Conservation (phyloP, 1,140 invertebrate species). For the Brachionus plicatilis region DNA sequence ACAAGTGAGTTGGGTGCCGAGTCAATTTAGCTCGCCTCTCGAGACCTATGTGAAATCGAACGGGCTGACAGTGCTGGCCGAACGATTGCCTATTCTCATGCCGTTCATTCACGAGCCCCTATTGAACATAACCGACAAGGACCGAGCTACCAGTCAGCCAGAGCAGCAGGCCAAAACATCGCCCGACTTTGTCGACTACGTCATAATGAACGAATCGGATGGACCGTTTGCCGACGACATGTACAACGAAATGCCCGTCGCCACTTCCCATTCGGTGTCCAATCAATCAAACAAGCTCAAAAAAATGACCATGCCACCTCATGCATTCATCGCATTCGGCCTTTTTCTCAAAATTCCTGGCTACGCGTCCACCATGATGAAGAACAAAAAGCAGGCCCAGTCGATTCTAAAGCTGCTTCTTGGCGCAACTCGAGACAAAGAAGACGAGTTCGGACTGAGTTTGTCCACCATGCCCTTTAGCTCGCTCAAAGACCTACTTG, state of each 20-base stretch:
- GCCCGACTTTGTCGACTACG: background rate
- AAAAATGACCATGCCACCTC: constrained; percentile 66
- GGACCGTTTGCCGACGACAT: constrained; percentile 44
- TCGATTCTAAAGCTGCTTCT: constrained; percentile 75
- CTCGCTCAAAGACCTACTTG: constrained; percentile 72
- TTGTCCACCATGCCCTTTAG: constrained; percentile 81
- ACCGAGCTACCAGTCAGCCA: constrained; percentile 58
- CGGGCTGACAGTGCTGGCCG: constrained; percentile 76
- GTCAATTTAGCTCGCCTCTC: constrained; percentile 62
- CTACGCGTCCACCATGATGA: constrained; percentile 77
- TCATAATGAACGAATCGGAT: constrained; percentile 45
- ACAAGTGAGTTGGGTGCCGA: constrained; percentile 43
- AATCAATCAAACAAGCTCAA: background rate
- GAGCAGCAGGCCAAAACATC: constrained; percentile 24
- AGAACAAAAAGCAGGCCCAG: constrained; percentile 74
- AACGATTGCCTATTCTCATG: constrained; percentile 76
- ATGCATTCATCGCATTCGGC: constrained; percentile 81
- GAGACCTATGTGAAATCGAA: constrained; percentile 76
- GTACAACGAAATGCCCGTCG: constrained; percentile 41
- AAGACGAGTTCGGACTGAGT: constrained; percentile 59
- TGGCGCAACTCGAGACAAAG: constrained; percentile 81
- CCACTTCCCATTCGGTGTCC: background rate
- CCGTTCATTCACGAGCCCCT: constrained; percentile 51
- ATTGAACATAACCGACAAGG: constrained; percentile 54
- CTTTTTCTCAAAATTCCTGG: constrained; percentile 77